Conservation (phyloP, 23 tunicate species). For the Ascidia mentula region DNA sequence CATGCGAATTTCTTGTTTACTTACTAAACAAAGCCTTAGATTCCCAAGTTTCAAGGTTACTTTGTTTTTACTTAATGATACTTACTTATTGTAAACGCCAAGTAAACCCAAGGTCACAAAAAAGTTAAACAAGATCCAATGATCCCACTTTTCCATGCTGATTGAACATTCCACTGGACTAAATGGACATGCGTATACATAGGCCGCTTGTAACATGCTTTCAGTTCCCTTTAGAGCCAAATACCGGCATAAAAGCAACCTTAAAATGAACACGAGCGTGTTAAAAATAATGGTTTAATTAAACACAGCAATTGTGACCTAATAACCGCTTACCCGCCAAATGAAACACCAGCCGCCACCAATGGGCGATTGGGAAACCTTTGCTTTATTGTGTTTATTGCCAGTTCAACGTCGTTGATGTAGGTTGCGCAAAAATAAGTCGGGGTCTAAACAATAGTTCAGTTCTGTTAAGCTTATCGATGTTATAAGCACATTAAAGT, state of each 20-base stretch:
- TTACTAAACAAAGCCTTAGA: too few relatives aligned
- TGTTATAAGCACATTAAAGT: not conserved
- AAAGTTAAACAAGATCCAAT: constrained; percentile 53
- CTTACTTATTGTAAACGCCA: constrained; percentile 36
- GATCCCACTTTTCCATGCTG: constrained; percentile 77
- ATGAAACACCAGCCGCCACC: constrained; percentile 66
- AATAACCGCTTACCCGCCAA: constrained; percentile 63
- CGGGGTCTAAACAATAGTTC: constrained; percentile 41
- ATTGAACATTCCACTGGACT: constrained; percentile 47
- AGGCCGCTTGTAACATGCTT: constrained; percentile 31
- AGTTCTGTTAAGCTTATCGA: not conserved
- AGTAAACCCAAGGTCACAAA: constrained; percentile 37
- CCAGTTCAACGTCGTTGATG: constrained; percentile 58
- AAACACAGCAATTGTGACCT: not conserved
- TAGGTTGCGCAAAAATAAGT: constrained; percentile 86
- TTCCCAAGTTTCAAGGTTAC: too few relatives aligned
- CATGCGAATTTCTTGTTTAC: too few relatives aligned
- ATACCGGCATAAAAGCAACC: constrained; percentile 54
- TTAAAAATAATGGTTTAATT: not conserved
- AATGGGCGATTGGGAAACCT: constrained; percentile 50
- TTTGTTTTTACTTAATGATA: too few relatives aligned
- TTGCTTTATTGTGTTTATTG: constrained; percentile 28
- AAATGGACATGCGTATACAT: constrained; percentile 73
- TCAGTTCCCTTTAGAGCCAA: constrained; percentile 35
- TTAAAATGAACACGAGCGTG: too few relatives aligned